Base-by-base conservation (phyloP, 1,140 invertebrate genomes). In the Lethrus apterus region DNA sequence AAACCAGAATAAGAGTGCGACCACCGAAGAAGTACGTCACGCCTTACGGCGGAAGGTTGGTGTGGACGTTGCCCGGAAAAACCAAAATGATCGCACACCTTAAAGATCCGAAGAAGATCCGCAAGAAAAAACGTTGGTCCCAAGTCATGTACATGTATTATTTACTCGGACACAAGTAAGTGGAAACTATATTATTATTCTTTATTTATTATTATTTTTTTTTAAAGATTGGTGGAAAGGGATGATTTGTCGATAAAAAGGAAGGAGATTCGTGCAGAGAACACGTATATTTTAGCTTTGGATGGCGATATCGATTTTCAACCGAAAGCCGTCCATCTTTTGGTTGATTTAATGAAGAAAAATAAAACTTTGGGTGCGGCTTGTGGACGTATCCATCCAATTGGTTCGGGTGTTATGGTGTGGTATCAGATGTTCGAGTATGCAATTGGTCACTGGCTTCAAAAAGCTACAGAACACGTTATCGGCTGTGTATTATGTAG, bases 141-240 rank as follows among this genome's bases (percentile, higher is more conserved):
- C 82, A 85, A 68, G 86, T 92, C 3, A 93, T 93, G 90, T 94
- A 94, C 68, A 90, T 95, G 85, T 94, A 94, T 68, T 94, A 93
- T 59, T 70, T 94, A 10, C 70, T 94, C 11, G 89, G 89, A 1
- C 83, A 84, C 65, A 63, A 48, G 60, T 62, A 47, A 35, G 49
- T 41, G 4, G n/a, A 26, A 26, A 7, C n/a, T 7, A 7, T 5
- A 26, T 26, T 5, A n/a, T 26, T 26, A 26, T 26, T 26, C n/a
- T 7, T 26, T 5, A 26, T 26, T 26, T 5, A 7, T 26, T 26
- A 5, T 7, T 7, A 26, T 26, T 7, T 26, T 26, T 26, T 38
- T 7, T 14, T 17, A 21, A 19, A 74, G 78, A 45, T 72, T 93
- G 10, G 87, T 89, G 84, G 79, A 83, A 53, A 80, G 85, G 48